Base-by-base conservation (phyloP, 2,797 vertebrate species). In the Micropoecilia bifurca region DNA sequence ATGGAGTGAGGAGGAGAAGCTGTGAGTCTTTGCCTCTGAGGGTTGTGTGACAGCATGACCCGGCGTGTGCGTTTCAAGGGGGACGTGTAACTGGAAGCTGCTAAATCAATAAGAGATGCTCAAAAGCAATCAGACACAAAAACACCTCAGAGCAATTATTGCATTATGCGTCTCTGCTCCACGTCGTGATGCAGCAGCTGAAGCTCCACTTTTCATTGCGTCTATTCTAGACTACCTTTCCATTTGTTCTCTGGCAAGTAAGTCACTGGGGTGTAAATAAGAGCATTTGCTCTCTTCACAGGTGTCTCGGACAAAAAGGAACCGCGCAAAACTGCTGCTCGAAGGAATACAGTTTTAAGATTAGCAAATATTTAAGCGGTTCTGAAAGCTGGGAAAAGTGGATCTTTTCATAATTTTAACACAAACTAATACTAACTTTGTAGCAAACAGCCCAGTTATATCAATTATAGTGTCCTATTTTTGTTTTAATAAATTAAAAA, bases 1-100 rank as follows among this genome's bases (percentile, higher is more conserved):
- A 94, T 95, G 93, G 88, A 90, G 82, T 85, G 75, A 10, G 82
- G 78, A 81, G 33, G 80, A 80, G 87, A 86, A 78, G 83, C 91
- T 85, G 88, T 55, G 88, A 79, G 66, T 80, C 74, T 72, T 50
- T 14, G 72, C 83, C 25, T 82, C 73, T 33, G 48, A 36, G 72
- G 36, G 48, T 45, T 43, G 59, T 57, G 82, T 33, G 76, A 36
- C 76, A 78, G 84, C 55, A 43, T 79, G 83, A 83, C 82, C 63
- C 28, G 33, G 66, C 55, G 61, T 16, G 69, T 84, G 81, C 47
- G 79, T 79, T 85, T 85, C 79, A 48, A 77, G 39, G 59, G 80
- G 78, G 88, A 79, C 85, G 57, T 90, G 88, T 79, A 59, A 77
- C 83, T 78, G 74, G 80, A 83, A 80, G 84, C 80, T 43, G 22